Evolutionary conservation across 2,113 vertebrate species (phyloP).

Genomic region (Caloenas nicobarica): DNA sequence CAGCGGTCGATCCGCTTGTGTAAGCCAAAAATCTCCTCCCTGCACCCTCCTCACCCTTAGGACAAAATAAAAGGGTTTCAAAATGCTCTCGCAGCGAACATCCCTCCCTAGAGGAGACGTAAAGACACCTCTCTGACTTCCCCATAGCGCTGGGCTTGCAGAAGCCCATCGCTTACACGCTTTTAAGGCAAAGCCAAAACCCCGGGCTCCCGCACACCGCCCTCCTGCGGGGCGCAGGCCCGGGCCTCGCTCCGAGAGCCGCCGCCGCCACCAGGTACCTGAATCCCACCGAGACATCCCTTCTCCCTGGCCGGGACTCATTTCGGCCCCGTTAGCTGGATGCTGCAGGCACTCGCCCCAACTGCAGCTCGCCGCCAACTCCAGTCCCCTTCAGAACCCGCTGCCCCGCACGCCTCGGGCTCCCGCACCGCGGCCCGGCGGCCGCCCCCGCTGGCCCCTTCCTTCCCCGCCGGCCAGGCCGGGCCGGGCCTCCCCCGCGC

Average conservation of each 20-base stretch:
- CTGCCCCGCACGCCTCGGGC: not conserved
- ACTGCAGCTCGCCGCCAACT: not conserved
- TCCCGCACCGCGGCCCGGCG: no score
- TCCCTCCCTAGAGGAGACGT: not conserved
- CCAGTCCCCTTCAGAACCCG: not conserved
- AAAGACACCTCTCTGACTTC: not conserved
- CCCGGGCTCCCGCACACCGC: not conserved
- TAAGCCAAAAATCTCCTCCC: constrained; percentile 26
- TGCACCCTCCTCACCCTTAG: constrained; percentile 20
- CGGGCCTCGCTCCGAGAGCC: not conserved
- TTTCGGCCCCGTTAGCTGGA: not conserved
- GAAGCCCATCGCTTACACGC: not conserved
- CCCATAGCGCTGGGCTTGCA: rapidly evolving
- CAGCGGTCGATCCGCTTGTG: not conserved
- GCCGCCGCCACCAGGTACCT: not conserved
- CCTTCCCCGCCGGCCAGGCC: not conserved
- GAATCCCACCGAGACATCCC: not conserved
- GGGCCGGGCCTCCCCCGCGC: not conserved
- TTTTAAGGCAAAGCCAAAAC: not conserved
- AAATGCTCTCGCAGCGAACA: not conserved
- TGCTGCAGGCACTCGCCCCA: rapidly evolving
- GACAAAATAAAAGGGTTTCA: not conserved
- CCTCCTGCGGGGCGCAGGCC: not conserved
- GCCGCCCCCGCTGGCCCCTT: not conserved
- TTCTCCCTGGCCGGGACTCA: not conserved